Evolutionary conservation across 2,797 vertebrate genomes (phyloP), one percentile per base, ranked within the genome.

Genomic region (Rhinoraja longicauda): DNA sequence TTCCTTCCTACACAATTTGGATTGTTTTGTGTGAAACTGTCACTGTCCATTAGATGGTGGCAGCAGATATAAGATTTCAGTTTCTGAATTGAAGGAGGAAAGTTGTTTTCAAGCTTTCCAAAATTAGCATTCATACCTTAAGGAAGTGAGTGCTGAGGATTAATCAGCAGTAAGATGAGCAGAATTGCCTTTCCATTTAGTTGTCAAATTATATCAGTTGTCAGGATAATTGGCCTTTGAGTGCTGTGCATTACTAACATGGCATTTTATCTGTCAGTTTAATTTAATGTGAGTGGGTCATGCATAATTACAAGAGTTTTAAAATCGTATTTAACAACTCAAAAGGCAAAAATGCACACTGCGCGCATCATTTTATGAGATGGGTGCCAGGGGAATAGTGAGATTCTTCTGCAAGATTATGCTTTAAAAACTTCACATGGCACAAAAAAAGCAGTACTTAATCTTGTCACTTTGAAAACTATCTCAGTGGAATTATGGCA

Each of bases 191-290:
- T 75, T 92, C 90, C 90, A 92, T 45, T 92, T 70, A 73, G 90
- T 92, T 92, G 90, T 92, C 90, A 92, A 75, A 92, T 92, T 92
- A 92, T 92, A 94, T 95, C 95, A 96, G 95, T 95, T 96, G 95
- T 95, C 95, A 95, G 94, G 93, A 94, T 96, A 96, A 96, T 96
- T 95, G 94, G 95, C 94, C 95, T 94, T 94, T 95, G 95, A 96
- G 95, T 96, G 95, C 94, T 95, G 93, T 94, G 95, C 95, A 95
- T 95, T 95, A 96, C 95, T 94, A 95, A 96, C 96, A 95, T 95
- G 95, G 95, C 94, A 94, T 95, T 96, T 96, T 95, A 96, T 3
- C 95, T 96, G 95, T 95, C 95, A 95, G 93, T 95, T 95, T 96
- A 95, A 95, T 96, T 95, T 96, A 94, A 94, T 95, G 93, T 95